phyloP scores from a whole-genome alignment of 1,140 invertebrate species.

The Drosophila chauvacae region DNA sequence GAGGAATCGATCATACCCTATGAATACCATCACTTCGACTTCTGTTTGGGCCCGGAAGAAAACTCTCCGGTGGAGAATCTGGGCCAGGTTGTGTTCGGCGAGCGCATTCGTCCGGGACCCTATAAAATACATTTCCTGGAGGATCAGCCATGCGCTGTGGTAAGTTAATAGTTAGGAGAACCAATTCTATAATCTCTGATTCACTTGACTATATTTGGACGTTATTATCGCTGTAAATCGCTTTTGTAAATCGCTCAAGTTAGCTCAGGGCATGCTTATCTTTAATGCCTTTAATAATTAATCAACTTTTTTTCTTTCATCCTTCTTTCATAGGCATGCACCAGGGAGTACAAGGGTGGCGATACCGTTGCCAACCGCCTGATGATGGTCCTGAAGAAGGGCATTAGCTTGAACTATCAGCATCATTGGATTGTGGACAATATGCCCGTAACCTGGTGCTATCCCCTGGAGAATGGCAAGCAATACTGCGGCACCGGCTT shows the following conservation, averaged over 20 bases:
- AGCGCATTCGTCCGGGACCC: slow-evolving; percentile 96
- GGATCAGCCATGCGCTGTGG: slow-evolving; percentile 88
- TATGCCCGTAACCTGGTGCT: slow-evolving; percentile 99
- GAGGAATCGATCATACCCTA: slow-evolving; percentile 98
- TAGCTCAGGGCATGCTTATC: not conserved
- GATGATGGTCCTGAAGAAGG: slow-evolving; percentile 93
- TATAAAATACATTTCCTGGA: slow-evolving; percentile 93
- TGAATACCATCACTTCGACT: slow-evolving; percentile 99
- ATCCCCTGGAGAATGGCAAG: slow-evolving; percentile 89
- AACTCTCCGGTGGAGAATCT: slow-evolving; percentile 98
- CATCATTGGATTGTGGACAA: slow-evolving; percentile 99
- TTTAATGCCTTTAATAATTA: not conserved
- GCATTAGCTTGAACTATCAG: slow-evolving; percentile 98
- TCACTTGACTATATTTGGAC: not conserved
- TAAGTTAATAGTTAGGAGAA: slow-evolving; percentile 64
- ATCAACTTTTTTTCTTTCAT: not conserved
- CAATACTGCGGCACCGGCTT: slow-evolving; percentile 97
- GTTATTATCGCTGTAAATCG: not conserved
- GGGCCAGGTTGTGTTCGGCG: slow-evolving; percentile 99
- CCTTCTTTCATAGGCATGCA: slow-evolving; percentile 85
- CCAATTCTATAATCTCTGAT: not conserved
- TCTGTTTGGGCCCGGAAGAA: slow-evolving; percentile 91
- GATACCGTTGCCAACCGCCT: slow-evolving; percentile 88
- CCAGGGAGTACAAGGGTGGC: slow-evolving; percentile 89
- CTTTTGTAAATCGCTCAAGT: not conserved